Conservation (phyloP, 2,888 invertebrate genomes). For the Lepidocyrtoides sp. region DNA sequence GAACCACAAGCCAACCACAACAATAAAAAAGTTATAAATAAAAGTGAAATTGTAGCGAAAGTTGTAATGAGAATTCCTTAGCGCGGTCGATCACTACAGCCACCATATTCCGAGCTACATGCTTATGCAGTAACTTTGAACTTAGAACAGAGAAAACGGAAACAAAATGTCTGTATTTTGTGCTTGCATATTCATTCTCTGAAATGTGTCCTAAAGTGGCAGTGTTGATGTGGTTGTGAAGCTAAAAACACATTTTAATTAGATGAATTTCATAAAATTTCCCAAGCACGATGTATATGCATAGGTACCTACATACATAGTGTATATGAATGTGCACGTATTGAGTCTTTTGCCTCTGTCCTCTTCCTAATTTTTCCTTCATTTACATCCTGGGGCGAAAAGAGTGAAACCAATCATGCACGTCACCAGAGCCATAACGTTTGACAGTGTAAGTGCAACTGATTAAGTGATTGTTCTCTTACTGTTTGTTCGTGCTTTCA, state of each 20-base stretch:
- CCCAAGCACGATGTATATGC: not conserved
- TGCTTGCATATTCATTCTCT: not conserved
- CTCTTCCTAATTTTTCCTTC: slow-evolving; percentile 21
- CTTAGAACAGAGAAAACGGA: not conserved
- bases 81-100: slow-evolving; percentile 53
- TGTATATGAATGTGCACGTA: too few relatives aligned
- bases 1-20: slow-evolving; percentile 60
- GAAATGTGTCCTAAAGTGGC: slow-evolving; percentile 1
- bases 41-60: slow-evolving; percentile 47
- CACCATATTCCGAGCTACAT: not conserved
- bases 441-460: too few relatives aligned
- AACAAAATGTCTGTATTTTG: slow-evolving; percentile 4
- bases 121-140: not conserved
- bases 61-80: slow-evolving; percentile 10
- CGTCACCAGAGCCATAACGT: too few relatives aligned
- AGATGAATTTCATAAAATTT: slow-evolving; percentile 39
- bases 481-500: too few relatives aligned
- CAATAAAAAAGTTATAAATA: slow-evolving; percentile 63
- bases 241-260: slow-evolving; percentile 45
- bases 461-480: too few relatives aligned
- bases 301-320: too few relatives aligned
- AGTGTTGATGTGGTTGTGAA: slow-evolving; percentile 22
- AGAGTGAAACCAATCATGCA: not conserved
- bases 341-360: not conserved
- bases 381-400: slow-evolving; percentile 47